Evolutionary conservation across 1,140 invertebrate species (phyloP), one percentile per base, ranked within the genome.

Genomic region (Ganaspis sp.): DNA sequence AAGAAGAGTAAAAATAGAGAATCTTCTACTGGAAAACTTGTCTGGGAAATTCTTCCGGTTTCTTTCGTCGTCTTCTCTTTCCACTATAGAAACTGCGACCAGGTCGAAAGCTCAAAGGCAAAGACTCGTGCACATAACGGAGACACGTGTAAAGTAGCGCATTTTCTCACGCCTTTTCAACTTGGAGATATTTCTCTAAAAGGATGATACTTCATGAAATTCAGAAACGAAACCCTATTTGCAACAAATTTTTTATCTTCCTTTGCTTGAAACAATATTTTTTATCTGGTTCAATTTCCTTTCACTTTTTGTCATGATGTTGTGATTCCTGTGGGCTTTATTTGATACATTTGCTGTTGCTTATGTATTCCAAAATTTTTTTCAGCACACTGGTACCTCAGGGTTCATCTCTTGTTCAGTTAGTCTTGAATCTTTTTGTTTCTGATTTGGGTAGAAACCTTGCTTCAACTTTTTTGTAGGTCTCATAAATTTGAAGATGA

Each of bases 41-140:
- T 69, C 74, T 70, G 49, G 58, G 73, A 76, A 80, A 80, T 76
- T 80, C 74, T 74, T 72, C 74, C 74, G 72, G 42, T 58, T 72
- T 45, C 72, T 29, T 26, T 15, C 34, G 19, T 73, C 49, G 29
- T 69, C 34, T 29, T 71, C 54, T 64, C 54, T 64, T 64, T 34
- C 58, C 23, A 15, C 15, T 45, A 70, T 42, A 73, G 72, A 73
- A 15, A 64, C 11, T 64, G 9, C 26, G 58, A 64, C 26, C 58
- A 26, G 26, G 26, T 29, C 58, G 26, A 34, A 64, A n/a, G 23
- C 26, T 26, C 58, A 34, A 34, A 64, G 58, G 12, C 58, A 64
- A 64, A 64, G 58, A 49, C 45, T 64, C 23, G 58, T 1, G 23
- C 45, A 49, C 45, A 49, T 64, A 64, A 64, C 58, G 26, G 23